A percentile compares a stretch with the other conserved stretches of the same genome.
Conservation (phyloP, 2,888 invertebrate species). For the Tenthredo notha region DNA sequence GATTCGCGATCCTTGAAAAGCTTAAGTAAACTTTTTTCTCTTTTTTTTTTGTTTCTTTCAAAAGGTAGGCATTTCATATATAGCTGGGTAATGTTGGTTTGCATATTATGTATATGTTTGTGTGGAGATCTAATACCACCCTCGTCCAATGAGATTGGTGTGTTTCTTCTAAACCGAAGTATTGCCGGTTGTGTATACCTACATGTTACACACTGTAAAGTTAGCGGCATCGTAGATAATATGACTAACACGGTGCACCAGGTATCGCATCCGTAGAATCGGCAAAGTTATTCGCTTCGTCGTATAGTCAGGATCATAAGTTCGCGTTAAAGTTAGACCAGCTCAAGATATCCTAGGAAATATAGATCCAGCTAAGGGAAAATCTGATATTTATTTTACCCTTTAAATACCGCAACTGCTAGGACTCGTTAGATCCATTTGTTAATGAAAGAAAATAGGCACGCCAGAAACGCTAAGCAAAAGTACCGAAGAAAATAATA, state of each 20-base stretch:
- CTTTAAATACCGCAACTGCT: background rate
- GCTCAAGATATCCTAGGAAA: conserved; percentile 8
- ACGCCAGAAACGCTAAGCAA: conserved; percentile 16
- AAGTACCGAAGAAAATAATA: background rate
- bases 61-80: background rate
- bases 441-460: conserved; percentile 20
- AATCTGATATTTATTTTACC: conserved; percentile 24
- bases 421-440: conserved; percentile 16
- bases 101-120: background rate
- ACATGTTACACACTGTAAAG: conserved; percentile 36
- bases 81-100: background rate
- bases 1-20: background rate
- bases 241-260: conserved; percentile 16
- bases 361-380: conserved; percentile 10
- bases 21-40: background rate
- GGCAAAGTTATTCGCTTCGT: conserved; percentile 25
- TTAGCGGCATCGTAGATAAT: conserved; percentile 47
- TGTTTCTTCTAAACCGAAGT: conserved; percentile 10
- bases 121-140: background rate
- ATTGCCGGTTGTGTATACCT: background rate
- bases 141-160: conserved; percentile 15
- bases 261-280: conserved; percentile 41
- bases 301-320: conserved; percentile 36
- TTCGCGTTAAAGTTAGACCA: conserved; percentile 27
- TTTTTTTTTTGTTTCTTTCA: too few relatives aligned